These are phyloP conservation scores for Lethenteron reissneri DNA, from an alignment of 2,113 vertebrate genomes.

Conservation along the genomic window DNA sequence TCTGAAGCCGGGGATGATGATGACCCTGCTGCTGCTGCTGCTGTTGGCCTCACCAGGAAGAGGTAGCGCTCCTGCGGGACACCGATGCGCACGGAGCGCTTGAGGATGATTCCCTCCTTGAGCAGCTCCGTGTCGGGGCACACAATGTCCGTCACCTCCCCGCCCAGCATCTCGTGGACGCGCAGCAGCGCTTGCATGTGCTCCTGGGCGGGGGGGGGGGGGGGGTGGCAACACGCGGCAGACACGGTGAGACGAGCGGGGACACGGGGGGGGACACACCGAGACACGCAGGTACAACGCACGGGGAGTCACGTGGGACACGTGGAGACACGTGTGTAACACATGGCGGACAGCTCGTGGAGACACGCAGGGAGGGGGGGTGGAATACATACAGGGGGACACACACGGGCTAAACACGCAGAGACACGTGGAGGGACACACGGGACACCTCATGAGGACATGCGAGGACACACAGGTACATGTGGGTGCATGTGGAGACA, in stretches of 20 bases:
- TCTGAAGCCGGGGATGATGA: no score
- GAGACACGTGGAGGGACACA: not conserved
- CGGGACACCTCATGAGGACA: not conserved
- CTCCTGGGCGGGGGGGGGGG: constrained; percentile 24
- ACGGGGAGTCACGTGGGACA: not conserved
- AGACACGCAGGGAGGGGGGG: not conserved
- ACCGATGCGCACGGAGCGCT: constrained; percentile 28
- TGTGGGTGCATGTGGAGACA: no score
- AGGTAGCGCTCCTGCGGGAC: constrained; percentile 30
- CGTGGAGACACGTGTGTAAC: not conserved
- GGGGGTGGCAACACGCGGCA: not conserved
- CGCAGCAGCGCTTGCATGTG: constrained; percentile 33
- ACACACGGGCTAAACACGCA: not conserved
- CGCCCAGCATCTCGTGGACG: constrained; percentile 31
- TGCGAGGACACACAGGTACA: constrained; percentile 1
- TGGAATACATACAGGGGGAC: not conserved
- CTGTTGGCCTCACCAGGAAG: constrained; percentile 28
- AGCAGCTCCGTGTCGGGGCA: constrained; percentile 35
- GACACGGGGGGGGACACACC: not conserved
- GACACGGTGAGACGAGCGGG: not conserved
- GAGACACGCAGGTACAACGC: not conserved
- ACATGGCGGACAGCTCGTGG: not conserved
- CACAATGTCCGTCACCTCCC: constrained; percentile 24
- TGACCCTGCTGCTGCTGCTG: not conserved
- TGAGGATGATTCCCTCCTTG: constrained; percentile 29